phyloP scores from a whole-genome alignment of 2,797 vertebrate genomes.

The Mormyrops attenuatus region DNA sequence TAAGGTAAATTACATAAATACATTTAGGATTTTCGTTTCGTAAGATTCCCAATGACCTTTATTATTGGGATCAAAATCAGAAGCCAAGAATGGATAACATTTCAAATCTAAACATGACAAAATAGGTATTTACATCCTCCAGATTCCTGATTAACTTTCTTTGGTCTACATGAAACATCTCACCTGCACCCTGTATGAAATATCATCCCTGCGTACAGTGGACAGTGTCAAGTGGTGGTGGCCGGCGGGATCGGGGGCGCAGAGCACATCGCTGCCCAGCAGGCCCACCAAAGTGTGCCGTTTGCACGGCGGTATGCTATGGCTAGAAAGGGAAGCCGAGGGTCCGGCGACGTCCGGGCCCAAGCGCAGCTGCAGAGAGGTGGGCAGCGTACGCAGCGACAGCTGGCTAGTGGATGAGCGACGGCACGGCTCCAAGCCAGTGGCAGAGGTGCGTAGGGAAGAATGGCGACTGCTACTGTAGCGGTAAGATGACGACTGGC shows the following conservation, averaged over 20 bases:
- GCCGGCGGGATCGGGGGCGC: constrained; percentile 47
- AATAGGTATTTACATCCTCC: neutral
- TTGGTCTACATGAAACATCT: constrained; percentile 30
- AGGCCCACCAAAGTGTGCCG: constrained; percentile 85
- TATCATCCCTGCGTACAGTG: constrained; percentile 78
- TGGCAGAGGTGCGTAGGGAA: constrained; percentile 83
- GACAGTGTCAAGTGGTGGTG: constrained; percentile 64
- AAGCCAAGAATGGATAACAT: neutral
- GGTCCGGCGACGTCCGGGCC: constrained; percentile 72
- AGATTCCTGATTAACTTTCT: neutral
- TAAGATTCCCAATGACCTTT: neutral
- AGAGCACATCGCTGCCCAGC: constrained; percentile 76
- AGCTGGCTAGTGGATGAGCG: constrained; percentile 96
- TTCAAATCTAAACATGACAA: neutral
- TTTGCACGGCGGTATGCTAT: constrained; percentile 94
- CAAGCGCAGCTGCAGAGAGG: constrained; percentile 88
- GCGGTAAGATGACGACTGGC: constrained; percentile 92
- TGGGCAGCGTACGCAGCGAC: constrained; percentile 85
- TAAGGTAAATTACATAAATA: neutral
- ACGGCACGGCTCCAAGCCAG: constrained; percentile 86
- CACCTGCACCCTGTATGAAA: constrained; percentile 95
- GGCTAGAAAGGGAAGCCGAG: constrained; percentile 87
- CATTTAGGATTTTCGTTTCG: neutral
- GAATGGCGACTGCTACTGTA: constrained; percentile 92
- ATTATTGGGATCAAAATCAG: neutral